phyloP scores from a whole-genome alignment of 1,140 invertebrate species.

The Nomia melanderi region DNA sequence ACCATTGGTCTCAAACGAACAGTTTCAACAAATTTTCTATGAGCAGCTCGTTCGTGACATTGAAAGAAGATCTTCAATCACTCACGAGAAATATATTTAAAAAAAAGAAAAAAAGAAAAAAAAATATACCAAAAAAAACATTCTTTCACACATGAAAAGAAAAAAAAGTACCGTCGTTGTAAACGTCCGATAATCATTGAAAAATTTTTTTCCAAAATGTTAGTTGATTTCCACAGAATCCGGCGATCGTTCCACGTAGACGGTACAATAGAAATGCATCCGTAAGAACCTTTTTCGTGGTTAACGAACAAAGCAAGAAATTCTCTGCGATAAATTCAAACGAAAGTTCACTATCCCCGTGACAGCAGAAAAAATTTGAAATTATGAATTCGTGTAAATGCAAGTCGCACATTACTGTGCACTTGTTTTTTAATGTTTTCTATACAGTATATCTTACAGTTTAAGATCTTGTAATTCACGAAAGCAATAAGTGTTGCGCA shows the following conservation, averaged over 20 bases:
- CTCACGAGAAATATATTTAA: slow-evolving; percentile 21
- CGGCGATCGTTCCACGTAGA: not conserved
- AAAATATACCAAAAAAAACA: slow-evolving; percentile 24
- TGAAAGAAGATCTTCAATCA: slow-evolving; percentile 59
- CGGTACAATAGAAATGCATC: slow-evolving; percentile 11
- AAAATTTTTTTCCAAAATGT: slow-evolving; percentile 6
- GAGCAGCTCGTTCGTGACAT: slow-evolving; percentile 51
- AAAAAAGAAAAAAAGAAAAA: slow-evolving; percentile 34
- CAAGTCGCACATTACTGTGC: slow-evolving; percentile 26
- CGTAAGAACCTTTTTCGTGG: not conserved
- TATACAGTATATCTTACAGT: not conserved
- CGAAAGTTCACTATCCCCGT: slow-evolving; percentile 15
- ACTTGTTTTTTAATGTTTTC: slow-evolving; percentile 25
- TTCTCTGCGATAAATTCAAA: not conserved
- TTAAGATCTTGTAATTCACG: not conserved
- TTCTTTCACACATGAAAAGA: slow-evolving; percentile 13
- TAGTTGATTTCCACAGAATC: slow-evolving; percentile 11
- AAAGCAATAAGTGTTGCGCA: not conserved
- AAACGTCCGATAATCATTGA: not conserved
- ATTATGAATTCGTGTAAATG: slow-evolving; percentile 31
- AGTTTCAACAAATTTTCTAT: slow-evolving; percentile 15
- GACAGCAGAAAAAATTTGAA: slow-evolving; percentile 4
- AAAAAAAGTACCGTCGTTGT: slow-evolving; percentile 11
- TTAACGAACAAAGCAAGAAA: not conserved
- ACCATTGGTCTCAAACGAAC: not conserved